Evolutionary conservation across 2,113 vertebrate species (phyloP), one percentile per base, ranked within the genome.

Genomic region (Takifugu bimaculatus): DNA sequence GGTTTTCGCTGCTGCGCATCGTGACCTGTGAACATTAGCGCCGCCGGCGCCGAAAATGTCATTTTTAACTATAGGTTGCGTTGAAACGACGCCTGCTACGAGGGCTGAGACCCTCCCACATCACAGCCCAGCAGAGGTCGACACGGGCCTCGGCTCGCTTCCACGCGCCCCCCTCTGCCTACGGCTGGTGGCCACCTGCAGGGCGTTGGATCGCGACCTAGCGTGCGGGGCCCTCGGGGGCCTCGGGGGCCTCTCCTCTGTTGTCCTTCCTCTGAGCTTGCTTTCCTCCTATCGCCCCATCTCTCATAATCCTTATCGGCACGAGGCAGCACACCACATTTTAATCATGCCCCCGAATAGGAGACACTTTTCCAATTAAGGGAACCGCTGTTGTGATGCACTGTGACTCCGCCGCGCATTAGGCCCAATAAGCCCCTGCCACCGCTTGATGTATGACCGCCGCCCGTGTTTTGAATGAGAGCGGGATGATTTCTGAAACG

Each of bases 281-380:
- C 55, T 74, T 45, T 42, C 54, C 64, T 54, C 58, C 0, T 86
- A 87, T 88, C 85, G 69, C 78, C 74, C 68, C 60, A 85, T 86
- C 86, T 84, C 81, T 55, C 76, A 6, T 26, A 72, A 75, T 82
- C 85, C 79, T 87, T 88, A 87, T 86, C 87, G 39, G 77, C 10
- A 65, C 75, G 78, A 77, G 70, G 75, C 88, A 89, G 86, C 79
- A 71, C 72, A 74, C 75, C 74, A 79, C 80, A 75, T 87, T 90
- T 88, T 89, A 89, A 90, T 88, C 87, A 83, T 84, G 85, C 78
- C 84, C 74, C 70, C 68, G 61, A 89, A 87, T 80, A 75, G 79
- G 72, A 85, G 82, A 85, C 81, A 74, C 82, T 82, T 88, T 90
- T 90, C 85, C 87, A 90, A 90, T 90, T 90, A 91, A 86, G 60